Evolutionary conservation across 2,113 vertebrate genomes (phyloP).

Genomic region (Oreochromis aureus): DNA sequence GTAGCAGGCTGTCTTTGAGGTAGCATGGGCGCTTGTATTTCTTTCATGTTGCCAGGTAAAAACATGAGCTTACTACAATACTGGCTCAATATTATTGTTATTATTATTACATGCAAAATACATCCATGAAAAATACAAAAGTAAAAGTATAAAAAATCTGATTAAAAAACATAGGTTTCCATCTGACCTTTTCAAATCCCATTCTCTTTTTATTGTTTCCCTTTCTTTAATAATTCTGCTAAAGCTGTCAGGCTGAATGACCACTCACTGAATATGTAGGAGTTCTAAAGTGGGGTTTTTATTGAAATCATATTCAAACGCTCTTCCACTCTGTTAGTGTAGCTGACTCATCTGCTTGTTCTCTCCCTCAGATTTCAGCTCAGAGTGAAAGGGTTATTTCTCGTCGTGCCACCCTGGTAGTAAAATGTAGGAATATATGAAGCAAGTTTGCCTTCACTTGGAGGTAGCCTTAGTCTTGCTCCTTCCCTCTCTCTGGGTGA

Average conservation of each 20-base stretch:
- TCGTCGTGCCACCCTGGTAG: constrained; percentile 20
- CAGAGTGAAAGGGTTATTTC: constrained; percentile 41
- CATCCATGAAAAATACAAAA: neutral
- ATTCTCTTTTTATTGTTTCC: neutral
- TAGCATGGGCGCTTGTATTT: neutral
- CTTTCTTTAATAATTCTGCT: neutral
- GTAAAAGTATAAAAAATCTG: neutral
- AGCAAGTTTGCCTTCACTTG: constrained; percentile 18
- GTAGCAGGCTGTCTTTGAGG: neutral
- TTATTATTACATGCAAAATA: neutral
- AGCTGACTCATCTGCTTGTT: constrained; percentile 29
- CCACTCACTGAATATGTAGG: constrained; percentile 15
- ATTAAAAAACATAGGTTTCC: neutral
- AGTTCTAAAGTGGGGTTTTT: constrained; percentile 7
- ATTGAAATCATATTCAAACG: constrained; percentile 13
- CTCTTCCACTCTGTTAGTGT: neutral
- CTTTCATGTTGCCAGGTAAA: neutral
- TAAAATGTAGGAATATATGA: constrained; percentile 16
- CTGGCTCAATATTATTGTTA: neutral
- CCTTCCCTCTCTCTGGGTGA: neutral
- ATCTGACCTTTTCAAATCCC: neutral
- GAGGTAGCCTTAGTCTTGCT: neutral
- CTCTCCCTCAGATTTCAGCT: constrained; percentile 5
- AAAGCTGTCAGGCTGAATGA: neutral
- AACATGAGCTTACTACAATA: neutral